Conservation (phyloP, 2,113 vertebrate species). For the Corythaixoides concolor region DNA sequence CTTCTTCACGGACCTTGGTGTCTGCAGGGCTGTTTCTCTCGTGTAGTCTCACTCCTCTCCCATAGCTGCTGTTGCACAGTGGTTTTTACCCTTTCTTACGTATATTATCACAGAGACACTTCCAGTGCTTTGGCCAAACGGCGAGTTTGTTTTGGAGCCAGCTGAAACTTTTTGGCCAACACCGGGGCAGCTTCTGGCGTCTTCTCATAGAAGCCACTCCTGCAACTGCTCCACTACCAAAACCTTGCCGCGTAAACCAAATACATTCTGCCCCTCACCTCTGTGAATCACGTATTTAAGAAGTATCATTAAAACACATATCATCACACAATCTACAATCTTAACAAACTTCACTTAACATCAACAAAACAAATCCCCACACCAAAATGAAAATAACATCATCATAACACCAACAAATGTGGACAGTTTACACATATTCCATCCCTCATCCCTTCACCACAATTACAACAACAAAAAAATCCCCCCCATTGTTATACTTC, state of each 20-base stretch:
- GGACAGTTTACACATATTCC: too few relatives aligned
- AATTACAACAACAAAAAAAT: too few relatives aligned
- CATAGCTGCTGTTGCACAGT: background rate
- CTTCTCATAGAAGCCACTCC: background rate
- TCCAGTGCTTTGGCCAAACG: fast-evolving
- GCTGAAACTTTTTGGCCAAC: background rate
- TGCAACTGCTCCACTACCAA: background rate
- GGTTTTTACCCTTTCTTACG: background rate
- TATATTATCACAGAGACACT: background rate
- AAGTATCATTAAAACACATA: too few relatives aligned
- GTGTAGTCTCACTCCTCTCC: background rate
- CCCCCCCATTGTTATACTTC: too few relatives aligned
- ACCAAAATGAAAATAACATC: too few relatives aligned
- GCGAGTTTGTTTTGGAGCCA: fast-evolving
- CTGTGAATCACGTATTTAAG: too few relatives aligned
- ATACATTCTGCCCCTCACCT: background rate
- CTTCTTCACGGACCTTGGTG: background rate
- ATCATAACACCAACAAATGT: too few relatives aligned
- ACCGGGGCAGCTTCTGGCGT: background rate
- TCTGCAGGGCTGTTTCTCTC: background rate
- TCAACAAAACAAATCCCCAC: too few relatives aligned
- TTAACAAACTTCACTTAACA: too few relatives aligned
- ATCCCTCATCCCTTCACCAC: too few relatives aligned
- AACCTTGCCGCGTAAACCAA: background rate
- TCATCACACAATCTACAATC: too few relatives aligned